Conservation (phyloP, 2,797 vertebrate genomes). For the Hippocampus kuda region DNA sequence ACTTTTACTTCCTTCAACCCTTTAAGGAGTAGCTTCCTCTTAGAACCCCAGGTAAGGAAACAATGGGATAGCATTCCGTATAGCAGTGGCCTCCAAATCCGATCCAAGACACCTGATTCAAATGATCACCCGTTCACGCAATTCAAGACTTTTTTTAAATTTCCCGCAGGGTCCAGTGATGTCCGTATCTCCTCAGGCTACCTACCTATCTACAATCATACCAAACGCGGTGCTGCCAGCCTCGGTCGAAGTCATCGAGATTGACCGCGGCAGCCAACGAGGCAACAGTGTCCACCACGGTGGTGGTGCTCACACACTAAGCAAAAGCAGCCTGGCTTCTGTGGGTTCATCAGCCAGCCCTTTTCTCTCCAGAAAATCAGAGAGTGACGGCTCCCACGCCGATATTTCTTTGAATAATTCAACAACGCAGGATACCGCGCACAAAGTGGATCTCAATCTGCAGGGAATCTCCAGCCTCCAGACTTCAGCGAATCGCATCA, state of each 20-base stretch:
- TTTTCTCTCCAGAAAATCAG: slow-evolving; percentile 70
- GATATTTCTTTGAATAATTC: slow-evolving; percentile 69
- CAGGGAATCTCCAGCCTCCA: slow-evolving; percentile 32
- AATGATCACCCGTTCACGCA: background rate
- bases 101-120: too few relatives aligned
- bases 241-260: slow-evolving; percentile 86
- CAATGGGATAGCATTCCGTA: background rate
- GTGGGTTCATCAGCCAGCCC: slow-evolving; percentile 71
- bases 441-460: background rate
- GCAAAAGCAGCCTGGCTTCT: slow-evolving; percentile 74
- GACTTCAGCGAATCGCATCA: slow-evolving; percentile 52
- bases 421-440: slow-evolving; percentile 16
- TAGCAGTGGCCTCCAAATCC: too few relatives aligned
- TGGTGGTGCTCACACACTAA: slow-evolving; percentile 64
- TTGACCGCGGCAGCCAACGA: slow-evolving; percentile 71
- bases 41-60: slow-evolving; percentile 59
- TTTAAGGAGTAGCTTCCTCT: slow-evolving; percentile 54
- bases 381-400: slow-evolving; percentile 47
- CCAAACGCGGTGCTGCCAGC: slow-evolving; percentile 87
- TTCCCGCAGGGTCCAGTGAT: slow-evolving; percentile 75
- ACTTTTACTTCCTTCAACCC: slow-evolving; percentile 55
- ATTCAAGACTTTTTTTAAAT: background rate
- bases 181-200: slow-evolving; percentile 96
- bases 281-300: slow-evolving; percentile 36
- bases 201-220: slow-evolving; percentile 95